Evolutionary conservation across 2,113 vertebrate species (phyloP).

Genomic region (Varanus salvator): DNA sequence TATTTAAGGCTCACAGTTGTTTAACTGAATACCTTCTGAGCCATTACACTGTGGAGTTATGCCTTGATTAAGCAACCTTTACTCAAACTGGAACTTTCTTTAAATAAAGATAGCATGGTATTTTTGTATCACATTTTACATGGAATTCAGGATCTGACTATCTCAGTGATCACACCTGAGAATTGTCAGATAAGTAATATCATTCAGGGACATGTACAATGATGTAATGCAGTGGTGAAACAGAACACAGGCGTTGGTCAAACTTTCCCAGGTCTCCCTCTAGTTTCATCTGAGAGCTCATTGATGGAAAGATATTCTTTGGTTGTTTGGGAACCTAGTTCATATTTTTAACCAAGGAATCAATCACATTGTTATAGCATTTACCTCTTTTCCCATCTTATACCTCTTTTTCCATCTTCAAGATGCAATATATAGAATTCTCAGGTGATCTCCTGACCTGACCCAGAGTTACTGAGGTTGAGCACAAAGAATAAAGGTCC

Average conservation of each 20-base stretch:
- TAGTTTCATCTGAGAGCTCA: not conserved
- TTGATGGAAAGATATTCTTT: not conserved
- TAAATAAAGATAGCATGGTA: not conserved
- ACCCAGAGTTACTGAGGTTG: not conserved
- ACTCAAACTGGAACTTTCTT: not conserved
- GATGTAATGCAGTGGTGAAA: not conserved
- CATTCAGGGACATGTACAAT: not conserved
- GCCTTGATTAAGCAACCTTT: constrained; percentile 9
- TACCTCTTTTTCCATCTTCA: not conserved
- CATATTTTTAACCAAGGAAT: not conserved
- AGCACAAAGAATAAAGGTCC: too few species aligned
- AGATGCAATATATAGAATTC: not conserved
- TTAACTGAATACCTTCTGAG: not conserved
- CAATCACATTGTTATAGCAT: not conserved
- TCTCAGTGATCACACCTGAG: not conserved
- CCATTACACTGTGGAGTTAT: not conserved
- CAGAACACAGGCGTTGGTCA: not conserved
- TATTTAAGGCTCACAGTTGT: not conserved
- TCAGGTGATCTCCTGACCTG: not conserved
- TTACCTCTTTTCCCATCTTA: not conserved
- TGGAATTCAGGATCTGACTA: not conserved
- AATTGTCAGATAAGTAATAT: not conserved
- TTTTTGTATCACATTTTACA: not conserved
- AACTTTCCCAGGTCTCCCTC: not conserved
- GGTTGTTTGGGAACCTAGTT: not conserved